Conservation (phyloP, 2,888 invertebrate species). For the Zaprionus lineosus region DNA sequence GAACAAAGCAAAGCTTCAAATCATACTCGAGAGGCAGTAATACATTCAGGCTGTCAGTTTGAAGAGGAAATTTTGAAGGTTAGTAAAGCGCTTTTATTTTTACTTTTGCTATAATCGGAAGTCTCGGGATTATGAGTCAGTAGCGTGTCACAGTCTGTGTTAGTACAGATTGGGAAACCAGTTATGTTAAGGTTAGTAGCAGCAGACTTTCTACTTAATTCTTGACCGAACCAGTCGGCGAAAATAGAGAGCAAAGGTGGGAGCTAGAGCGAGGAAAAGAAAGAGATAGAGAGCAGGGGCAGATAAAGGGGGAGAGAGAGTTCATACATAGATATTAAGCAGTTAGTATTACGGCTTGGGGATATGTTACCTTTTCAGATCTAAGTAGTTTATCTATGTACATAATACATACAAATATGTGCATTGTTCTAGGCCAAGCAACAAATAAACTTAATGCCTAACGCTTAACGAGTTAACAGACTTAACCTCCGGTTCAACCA, state of each 20-base stretch:
- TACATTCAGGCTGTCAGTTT: constrained; percentile 31
- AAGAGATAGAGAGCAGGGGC: not conserved
- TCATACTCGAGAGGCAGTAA: constrained; percentile 18
- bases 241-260: too few species aligned
- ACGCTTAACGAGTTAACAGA: constrained; percentile 44
- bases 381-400: constrained; percentile 6
- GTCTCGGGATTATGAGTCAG: constrained; percentile 32
- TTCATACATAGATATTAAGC: constrained; percentile 19
- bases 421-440: constrained; percentile 13
- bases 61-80: constrained; percentile 12
- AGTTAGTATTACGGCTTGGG: constrained; percentile 27
- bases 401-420: not conserved
- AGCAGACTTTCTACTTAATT: not conserved
- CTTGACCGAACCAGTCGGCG: not conserved
- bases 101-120: constrained; percentile 34
- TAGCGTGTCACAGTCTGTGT: constrained; percentile 48
- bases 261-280: too few species aligned
- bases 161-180: constrained; percentile 25
- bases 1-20: constrained; percentile 3
- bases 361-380: constrained; percentile 37
- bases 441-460: constrained; percentile 30
- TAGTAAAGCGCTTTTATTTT: constrained; percentile 35
- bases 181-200: constrained; percentile 10
- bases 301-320: not conserved
- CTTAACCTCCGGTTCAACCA: constrained; percentile 48